Evolutionary conservation across 1,140 invertebrate genomes (phyloP), one percentile per base, ranked within the genome.

Genomic region (Drosophila sucinea): DNA sequence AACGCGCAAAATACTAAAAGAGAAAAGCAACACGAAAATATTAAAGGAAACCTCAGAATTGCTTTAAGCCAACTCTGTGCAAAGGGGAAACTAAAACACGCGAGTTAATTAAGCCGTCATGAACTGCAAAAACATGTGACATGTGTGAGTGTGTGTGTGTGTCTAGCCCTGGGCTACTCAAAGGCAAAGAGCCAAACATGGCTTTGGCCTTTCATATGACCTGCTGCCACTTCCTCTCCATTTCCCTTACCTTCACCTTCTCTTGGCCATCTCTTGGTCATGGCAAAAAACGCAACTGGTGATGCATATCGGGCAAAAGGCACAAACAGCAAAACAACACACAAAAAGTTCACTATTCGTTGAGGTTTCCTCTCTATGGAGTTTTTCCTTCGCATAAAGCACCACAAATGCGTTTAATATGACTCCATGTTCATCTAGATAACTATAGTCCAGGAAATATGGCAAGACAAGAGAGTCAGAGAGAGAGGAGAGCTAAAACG

Each of bases 101-200:
- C 74, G 63, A 79, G 66, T 79, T 79, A 79, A 79, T 79, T 79
- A 79, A 77, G 77, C 77, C 77, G 74, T 79, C 77, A 79, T 77
- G 74, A 79, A 79, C 77, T 79, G 77, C 70, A 79, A 73, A 70
- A 77, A 58, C 77, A 79, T 63, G 74, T 79, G 77, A 79, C 77
- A 77, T 77, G 54, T 40, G 35, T 51, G 44, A 30, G 44, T 17
- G 33, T 57, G 32, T 38, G 38, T 38, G 33, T 62, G 32, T 51
- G 23, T 66, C 10, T 70, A 57, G 54, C 62, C 66, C 63, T 51
- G 38, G 70, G 74, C 74, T 57, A 79, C 73, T 79, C 77, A 79
- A 77, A 79, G 73, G 74, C 70, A 79, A 70, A 67, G 63, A 65
- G 38, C 70, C 74, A 79, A 77, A 73, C 73, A 72, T 54, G 51